Percentiles rank a stretch among this genome's conserved stretches.
These are phyloP conservation scores for Chiroxiphia lanceolata DNA, from an alignment of 2,797 vertebrate species.

Conservation along the genomic window DNA sequence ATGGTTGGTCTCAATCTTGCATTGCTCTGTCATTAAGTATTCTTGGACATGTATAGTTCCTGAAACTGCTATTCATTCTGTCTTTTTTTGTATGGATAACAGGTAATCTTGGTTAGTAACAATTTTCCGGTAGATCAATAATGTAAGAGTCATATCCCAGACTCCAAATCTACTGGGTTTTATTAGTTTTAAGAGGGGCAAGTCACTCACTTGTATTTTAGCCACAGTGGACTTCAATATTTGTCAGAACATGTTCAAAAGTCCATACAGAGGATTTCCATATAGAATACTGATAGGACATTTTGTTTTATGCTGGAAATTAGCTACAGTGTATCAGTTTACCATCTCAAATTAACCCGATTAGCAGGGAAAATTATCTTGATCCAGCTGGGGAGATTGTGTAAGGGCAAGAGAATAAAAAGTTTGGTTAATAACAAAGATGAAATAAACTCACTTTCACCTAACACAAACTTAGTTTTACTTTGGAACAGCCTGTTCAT, in stretches of 20 bases:
- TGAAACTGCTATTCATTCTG: not conserved
- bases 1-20: not conserved
- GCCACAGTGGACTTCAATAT: not conserved
- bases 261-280: not conserved
- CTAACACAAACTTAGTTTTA: not conserved
- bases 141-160: not conserved
- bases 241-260: not conserved
- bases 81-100: not conserved
- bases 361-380: not conserved
- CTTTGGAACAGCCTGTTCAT: not conserved
- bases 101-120: not conserved
- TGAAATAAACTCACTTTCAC: not conserved
- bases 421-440: not conserved
- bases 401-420: not conserved
- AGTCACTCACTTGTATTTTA: not conserved
- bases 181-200: not conserved
- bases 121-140: not conserved
- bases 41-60: not conserved
- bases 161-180: not conserved
- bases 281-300: not conserved
- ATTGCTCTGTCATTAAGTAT: not conserved
- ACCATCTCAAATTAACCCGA: not conserved
- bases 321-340: not conserved
- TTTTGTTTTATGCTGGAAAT: not conserved
- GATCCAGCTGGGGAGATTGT: not conserved